phyloP scores from a whole-genome alignment of 1,140 invertebrate species.

The Drosophila trapezifrons region DNA sequence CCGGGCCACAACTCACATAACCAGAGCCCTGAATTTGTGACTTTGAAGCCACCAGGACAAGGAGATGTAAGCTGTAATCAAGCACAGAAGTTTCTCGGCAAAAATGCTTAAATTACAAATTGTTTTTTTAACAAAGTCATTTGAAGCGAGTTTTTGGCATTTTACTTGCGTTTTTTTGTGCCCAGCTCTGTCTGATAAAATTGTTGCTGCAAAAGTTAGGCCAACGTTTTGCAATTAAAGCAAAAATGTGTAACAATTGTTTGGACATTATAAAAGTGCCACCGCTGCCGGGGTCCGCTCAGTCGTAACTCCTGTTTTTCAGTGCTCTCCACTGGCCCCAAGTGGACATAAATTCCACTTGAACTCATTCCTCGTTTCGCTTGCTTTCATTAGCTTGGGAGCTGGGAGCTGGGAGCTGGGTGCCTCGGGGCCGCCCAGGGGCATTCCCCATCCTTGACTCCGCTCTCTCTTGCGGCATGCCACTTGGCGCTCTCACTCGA shows the following conservation, averaged over 20 bases:
- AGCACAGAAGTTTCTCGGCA: neutral
- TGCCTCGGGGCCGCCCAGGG: conserved; percentile 1
- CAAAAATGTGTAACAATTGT: conserved; percentile 40
- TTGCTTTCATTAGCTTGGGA: conserved; percentile 39
- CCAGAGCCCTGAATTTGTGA: no score
- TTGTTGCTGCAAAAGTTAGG: conserved; percentile 34
- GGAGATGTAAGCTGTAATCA: no score
- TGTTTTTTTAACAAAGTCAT: no score
- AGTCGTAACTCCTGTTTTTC: neutral
- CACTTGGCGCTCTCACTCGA: conserved; percentile 47
- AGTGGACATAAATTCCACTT: conserved; percentile 52
- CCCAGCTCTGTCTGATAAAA: neutral
- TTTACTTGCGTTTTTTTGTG: no score
- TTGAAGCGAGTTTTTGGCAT: no score
- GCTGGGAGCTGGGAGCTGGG: neutral
- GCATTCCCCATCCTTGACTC: conserved; percentile 3
- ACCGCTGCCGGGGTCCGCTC: neutral
- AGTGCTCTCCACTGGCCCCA: conserved; percentile 10
- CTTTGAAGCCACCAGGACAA: no score
- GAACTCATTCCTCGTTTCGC: conserved; percentile 37
- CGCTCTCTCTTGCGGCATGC: neutral
- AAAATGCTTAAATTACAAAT: no score
- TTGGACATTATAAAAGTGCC: conserved; percentile 15
- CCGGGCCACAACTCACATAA: neutral
- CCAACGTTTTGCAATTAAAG: conserved; percentile 36